Percentiles rank a stretch among this genome's conserved stretches.
phyloP scores from a whole-genome alignment of 2,797 vertebrate genomes.

The Hafferia zeledoni region DNA sequence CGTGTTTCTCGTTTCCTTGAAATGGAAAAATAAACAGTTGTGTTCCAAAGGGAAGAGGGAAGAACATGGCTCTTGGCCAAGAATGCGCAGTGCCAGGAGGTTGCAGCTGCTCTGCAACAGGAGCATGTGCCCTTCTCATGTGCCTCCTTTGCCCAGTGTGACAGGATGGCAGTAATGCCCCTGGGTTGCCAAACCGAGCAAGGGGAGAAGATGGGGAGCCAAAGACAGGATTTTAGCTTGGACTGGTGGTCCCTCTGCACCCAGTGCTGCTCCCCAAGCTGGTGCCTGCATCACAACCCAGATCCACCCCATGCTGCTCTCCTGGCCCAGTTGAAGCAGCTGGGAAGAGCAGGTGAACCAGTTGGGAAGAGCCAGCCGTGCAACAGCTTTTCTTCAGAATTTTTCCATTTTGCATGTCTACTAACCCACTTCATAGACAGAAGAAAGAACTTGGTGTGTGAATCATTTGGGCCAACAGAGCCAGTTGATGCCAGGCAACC shows the following conservation, averaged over 20 bases:
- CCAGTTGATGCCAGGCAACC: not conserved
- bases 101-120: not conserved
- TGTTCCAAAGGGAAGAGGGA: not conserved
- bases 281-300: rapidly evolving
- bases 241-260: rapidly evolving
- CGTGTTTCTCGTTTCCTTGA: slow-evolving; percentile 90
- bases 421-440: not conserved
- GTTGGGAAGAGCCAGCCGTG: too few species aligned
- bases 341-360: not conserved
- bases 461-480: too few species aligned
- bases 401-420: not conserved
- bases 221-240: not conserved
- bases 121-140: rapidly evolving
- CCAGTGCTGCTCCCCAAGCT: not conserved
- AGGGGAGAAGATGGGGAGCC: not conserved
- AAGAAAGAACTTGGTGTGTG: not conserved
- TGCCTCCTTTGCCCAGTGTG: not conserved
- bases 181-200: rapidly evolving
- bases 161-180: not conserved
- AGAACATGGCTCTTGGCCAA: not conserved
- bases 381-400: not conserved
- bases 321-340: not conserved
- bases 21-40: not conserved
- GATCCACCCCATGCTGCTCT: rapidly evolving
- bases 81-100: not conserved